These are phyloP conservation scores for Gymnogyps californianus DNA, from an alignment of 2,113 vertebrate genomes.

Conservation along the genomic window DNA sequence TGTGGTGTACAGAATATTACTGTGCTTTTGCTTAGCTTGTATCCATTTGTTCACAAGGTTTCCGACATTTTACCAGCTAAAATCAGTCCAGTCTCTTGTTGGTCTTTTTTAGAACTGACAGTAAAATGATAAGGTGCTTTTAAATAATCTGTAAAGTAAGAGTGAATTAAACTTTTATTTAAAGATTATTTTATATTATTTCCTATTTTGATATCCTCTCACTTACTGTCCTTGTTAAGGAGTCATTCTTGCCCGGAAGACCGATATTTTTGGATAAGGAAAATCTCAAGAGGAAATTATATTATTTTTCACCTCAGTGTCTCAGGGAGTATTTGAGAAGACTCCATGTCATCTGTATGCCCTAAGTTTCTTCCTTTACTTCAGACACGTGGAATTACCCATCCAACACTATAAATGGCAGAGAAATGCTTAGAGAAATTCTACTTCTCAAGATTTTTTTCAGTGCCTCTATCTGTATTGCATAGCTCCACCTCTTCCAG, in stretches of 20 bases:
- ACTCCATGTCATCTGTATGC: background rate
- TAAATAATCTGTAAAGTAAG: conserved; percentile 70
- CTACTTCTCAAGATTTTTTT: background rate
- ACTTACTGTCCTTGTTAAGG: background rate
- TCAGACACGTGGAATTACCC: background rate
- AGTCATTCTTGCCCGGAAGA: background rate
- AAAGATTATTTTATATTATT: conserved; percentile 55
- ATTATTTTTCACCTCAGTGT: background rate
- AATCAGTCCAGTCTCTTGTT: conserved; percentile 41
- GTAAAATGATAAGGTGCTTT: conserved; percentile 70
- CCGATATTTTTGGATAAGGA: background rate
- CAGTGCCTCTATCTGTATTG: background rate
- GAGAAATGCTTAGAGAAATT: background rate
- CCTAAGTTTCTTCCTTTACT: background rate
- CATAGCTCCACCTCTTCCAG: background rate
- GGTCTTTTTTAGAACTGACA: conserved; percentile 49
- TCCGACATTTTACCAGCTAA: conserved; percentile 30
- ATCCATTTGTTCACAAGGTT: conserved; percentile 6
- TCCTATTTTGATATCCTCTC: conserved; percentile 1
- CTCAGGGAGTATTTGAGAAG: background rate
- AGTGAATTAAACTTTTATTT: conserved; percentile 76
- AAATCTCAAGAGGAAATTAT: background rate
- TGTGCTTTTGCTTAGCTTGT: conserved; percentile 6
- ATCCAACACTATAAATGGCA: background rate
- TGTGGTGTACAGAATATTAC: conserved; percentile 48